Percentiles rank a stretch among this genome's conserved stretches.
These are phyloP conservation scores for Etheostoma perlongum DNA, from an alignment of 2,797 vertebrate species.

Conservation along the genomic window DNA sequence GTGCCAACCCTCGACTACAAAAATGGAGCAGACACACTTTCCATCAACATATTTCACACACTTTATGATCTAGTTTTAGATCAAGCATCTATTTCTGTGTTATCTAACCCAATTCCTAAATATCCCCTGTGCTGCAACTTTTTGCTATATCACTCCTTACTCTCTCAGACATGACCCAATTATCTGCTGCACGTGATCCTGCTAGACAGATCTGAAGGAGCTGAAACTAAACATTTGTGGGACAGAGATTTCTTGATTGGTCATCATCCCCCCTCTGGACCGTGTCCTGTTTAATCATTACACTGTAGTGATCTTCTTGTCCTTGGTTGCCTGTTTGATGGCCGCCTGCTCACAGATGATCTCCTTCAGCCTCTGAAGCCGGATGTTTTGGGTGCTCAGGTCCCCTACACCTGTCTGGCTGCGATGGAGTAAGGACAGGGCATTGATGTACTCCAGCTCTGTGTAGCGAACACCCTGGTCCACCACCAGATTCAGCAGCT, in stretches of 20 bases:
- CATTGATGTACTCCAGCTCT: slow-evolving; percentile 97
- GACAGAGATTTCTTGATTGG: slow-evolving; percentile 2
- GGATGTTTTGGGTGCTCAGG: slow-evolving; percentile 93
- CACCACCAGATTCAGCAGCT: slow-evolving; percentile 97
- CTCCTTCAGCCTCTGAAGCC: slow-evolving; percentile 96
- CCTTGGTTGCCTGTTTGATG: slow-evolving; percentile 98
- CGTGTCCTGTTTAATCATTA: slow-evolving; percentile 57
- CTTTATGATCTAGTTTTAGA: slow-evolving; percentile 27
- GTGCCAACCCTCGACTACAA: slow-evolving; percentile 27
- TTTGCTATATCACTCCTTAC: neutral
- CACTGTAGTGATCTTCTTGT: slow-evolving; percentile 99
- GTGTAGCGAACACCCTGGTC: slow-evolving; percentile 97
- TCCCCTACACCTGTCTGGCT: slow-evolving; percentile 98
- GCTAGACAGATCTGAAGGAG: neutral
- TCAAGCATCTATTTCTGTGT: slow-evolving; percentile 34
- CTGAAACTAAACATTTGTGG: neutral
- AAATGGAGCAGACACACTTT: slow-evolving; percentile 44
- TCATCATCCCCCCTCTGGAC: neutral
- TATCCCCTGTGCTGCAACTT: neutral
- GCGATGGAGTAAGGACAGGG: slow-evolving; percentile 94
- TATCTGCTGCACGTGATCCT: slow-evolving; percentile 2
- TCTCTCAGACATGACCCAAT: slow-evolving; percentile 22
- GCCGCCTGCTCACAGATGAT: slow-evolving; percentile 98
- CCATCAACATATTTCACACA: slow-evolving; percentile 31
- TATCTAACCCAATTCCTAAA: slow-evolving; percentile 37